A percentile compares a stretch with the other conserved stretches of the same genome.
phyloP scores from a whole-genome alignment of 2,797 vertebrate genomes.

The Rhinichthys osculus region DNA sequence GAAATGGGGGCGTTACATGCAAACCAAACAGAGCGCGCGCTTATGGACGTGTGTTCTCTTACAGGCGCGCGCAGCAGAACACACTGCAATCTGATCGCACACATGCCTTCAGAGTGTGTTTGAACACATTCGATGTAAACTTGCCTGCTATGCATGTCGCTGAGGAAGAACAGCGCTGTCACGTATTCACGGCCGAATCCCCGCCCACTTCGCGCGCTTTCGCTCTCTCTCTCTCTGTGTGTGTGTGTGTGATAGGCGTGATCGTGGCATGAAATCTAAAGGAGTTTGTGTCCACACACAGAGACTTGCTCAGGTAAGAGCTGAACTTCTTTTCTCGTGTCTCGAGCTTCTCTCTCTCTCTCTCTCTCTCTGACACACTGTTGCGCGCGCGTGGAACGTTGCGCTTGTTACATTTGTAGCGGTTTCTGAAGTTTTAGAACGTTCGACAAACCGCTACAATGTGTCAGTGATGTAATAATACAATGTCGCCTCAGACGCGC shows the following conservation, averaged over 20 bases:
- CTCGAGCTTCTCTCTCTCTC: no score
- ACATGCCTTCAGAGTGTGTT: background rate
- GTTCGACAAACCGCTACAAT: background rate
- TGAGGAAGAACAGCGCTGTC: constrained; percentile 6
- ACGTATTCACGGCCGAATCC: background rate
- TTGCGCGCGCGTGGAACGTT: background rate
- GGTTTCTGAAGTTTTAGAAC: constrained; percentile 12
- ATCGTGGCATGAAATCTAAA: background rate
- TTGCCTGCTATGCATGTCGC: background rate
- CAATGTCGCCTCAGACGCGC: background rate
- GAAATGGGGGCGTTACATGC: background rate
- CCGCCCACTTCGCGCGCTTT: constrained; percentile 9
- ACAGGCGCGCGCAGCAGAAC: background rate
- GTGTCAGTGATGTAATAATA: background rate
- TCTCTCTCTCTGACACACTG: no score
- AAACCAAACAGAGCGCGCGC: background rate
- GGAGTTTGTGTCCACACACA: background rate
- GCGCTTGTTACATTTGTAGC: background rate
- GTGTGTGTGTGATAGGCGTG: background rate
- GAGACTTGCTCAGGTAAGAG: constrained; percentile 30
- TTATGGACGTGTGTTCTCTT: background rate
- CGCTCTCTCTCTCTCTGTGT: no score
- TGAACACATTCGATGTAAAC: background rate
- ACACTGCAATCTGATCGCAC: background rate
- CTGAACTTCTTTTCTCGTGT: background rate